Base-by-base conservation (phyloP, 35 echinoderm and acorn worm species). In the Heliocidaris tuberculata region DNA sequence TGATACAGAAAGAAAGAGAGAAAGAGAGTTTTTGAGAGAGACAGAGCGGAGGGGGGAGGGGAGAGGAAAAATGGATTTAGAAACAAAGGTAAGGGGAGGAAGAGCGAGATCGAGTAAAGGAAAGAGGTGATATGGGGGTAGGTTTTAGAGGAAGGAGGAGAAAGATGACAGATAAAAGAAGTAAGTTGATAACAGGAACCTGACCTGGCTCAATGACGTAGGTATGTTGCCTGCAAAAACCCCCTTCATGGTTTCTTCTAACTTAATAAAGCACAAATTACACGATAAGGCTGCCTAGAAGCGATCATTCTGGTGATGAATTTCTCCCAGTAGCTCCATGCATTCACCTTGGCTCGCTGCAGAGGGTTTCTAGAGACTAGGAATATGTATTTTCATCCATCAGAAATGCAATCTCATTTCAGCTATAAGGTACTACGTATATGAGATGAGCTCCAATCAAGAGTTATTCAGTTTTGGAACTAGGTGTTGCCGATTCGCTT, bases 101-200 rank as follows among this genome's bases (percentile, higher is more conserved):
- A 89, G 87, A 89, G 19, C 3, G 87, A 48, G 87, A 47, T 32
- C 47, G 31, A 47, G 47, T 47, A 9, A 31, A 42, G 87, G 87
- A 89, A 48, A 89, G 87, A 31, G 87, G 31, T 32, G 87, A 89
- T 47, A 89, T 19, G 31, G 87, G 87, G 31, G 87, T 32, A 89
- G 31, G 47, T 27, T 48, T 48, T 47, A 9, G 87, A 89, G 87
- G 87, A 89, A 48, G 19, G 87, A 48, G 87, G 32, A 48, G 87
- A 89, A 13, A 89, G 87, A 89, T 48, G 65, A 19, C 19, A 78
- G 65, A 78, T 78, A 78, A 78, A 78, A 78, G 65, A 78, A 78
- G 65, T 78, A 78, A 78, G 65, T 78, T 89, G 87, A 89, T 89
- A 89, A 89, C 87, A 89, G 87, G 87, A 47, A 78, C 27, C 65